Evolutionary conservation across 2,797 vertebrate species (phyloP).

Genomic region (Cossypha polioptera): DNA sequence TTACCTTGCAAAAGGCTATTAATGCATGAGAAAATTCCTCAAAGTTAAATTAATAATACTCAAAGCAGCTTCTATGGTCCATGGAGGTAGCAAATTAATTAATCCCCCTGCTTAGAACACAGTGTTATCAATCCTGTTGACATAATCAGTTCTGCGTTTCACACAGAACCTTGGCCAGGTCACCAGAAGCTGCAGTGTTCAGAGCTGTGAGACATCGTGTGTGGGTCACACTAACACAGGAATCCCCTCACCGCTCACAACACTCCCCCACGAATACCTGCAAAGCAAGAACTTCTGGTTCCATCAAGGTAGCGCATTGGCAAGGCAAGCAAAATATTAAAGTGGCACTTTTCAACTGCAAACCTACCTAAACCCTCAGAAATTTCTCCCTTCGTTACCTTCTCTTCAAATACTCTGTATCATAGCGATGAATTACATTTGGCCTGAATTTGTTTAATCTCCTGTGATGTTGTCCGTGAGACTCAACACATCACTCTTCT

Average conservation of each 20-base stretch:
- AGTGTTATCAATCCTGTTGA: not conserved
- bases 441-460: not conserved
- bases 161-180: not conserved
- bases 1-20: not conserved
- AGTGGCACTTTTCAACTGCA: not conserved
- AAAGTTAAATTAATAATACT: not conserved
- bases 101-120: not conserved
- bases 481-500: not conserved
- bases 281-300: not conserved
- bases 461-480: no score
- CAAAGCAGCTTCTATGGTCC: not conserved
- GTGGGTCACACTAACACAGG: not conserved
- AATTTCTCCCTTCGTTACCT: not conserved
- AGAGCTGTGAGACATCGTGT: rapidly evolving
- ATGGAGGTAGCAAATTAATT: rapidly evolving
- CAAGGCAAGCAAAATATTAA: not conserved
- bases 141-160: not conserved
- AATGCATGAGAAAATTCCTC: not conserved
- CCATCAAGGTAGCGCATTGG: not conserved
- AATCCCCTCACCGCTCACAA: not conserved
- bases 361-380: not conserved
- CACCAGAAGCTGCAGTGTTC: not conserved
- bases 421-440: not conserved
- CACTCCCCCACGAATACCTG: rapidly evolving
- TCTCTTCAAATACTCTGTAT: not conserved